Base-by-base conservation (phyloP, 1,140 invertebrate genomes). In the Agrypnia vestita region DNA sequence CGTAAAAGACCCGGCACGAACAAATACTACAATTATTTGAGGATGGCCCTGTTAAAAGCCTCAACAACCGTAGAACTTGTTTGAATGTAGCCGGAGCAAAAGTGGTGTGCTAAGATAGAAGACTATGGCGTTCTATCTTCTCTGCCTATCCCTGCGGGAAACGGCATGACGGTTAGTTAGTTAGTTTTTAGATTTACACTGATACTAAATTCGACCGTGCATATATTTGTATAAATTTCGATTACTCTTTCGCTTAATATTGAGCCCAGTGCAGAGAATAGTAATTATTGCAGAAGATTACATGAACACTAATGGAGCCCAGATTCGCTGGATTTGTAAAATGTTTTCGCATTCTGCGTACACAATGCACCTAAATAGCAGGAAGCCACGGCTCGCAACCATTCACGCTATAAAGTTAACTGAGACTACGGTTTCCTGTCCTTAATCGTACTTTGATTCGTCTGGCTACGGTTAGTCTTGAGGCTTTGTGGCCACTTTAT, bases 381-480 rank as follows among this genome's bases (percentile, higher is more conserved):
- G 61, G 61, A 64, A 64, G 61, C 61, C 61, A 25, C 10, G 19
- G 13, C 35, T 44, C 25, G 25, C 25, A 64, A 64, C 25, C 35
- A 64, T 64, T 64, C 61, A 64, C 61, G 25, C 61, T 25, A 43
- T n/a, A 64, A 43, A 25, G 19, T 25, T 15, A 43, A 43, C 61
- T 8, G 61, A 64, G 6, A 64, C 21, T 64, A 64, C 61, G n/a
- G 61, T 64, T 64, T 64, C 61, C 61, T 64, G 61, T 64, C 10
- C 61, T 25, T 64, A 64, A 64, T 64, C 61, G 61, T 35, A 13
- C 9, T 64, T 64, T 64, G 61, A 64, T 64, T 64, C 9, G 61
- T n/a, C 25, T 64, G 3, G 61, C 61, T 43, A 64, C 59, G 61
- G 61, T 43, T 43, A 64, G 35, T 64, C 35, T 64, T n/a, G 0